These are phyloP conservation scores for Montipora foliosa DNA, from an alignment of 64 coral and sea anemone species.

Conservation along the genomic window DNA sequence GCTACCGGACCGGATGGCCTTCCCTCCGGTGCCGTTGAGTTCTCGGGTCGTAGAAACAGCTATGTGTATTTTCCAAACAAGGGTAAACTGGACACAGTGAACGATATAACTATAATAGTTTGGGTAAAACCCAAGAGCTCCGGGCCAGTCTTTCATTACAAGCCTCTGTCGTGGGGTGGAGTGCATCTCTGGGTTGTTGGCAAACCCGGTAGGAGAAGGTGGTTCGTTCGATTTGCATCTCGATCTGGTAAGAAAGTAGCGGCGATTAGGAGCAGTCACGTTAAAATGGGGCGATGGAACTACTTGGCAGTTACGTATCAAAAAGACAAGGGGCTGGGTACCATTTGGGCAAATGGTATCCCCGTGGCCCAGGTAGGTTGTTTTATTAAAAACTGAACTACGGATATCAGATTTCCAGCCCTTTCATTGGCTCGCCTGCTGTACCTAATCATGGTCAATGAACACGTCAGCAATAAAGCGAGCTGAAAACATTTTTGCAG, in stretches of 20 bases:
- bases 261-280: slow-evolving; percentile 49
- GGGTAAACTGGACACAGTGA: slow-evolving; percentile 45
- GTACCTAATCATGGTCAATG: too few relatives aligned
- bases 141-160: slow-evolving; percentile 69
- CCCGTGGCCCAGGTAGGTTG: slow-evolving; percentile 20
- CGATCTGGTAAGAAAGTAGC: slow-evolving; percentile 30
- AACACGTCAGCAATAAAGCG: too few relatives aligned
- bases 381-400: too few relatives aligned
- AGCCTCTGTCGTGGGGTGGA: slow-evolving; percentile 39
- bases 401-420: too few relatives aligned
- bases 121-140: slow-evolving; percentile 69
- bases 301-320: slow-evolving; percentile 59
- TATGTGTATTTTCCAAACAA: slow-evolving; percentile 55
- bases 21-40: slow-evolving; percentile 46
- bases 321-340: slow-evolving; percentile 45
- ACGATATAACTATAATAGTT: slow-evolving; percentile 35
- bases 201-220: neutral
- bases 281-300: slow-evolving; percentile 58
- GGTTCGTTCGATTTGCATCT: slow-evolving; percentile 50
- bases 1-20: slow-evolving; percentile 59
- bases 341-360: slow-evolving; percentile 48
- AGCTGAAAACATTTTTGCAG: too few relatives aligned
- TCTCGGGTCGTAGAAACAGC: slow-evolving; percentile 40
- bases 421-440: too few relatives aligned
- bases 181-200: slow-evolving; percentile 61